Evolutionary conservation across 2,113 vertebrate species (phyloP), one percentile per base, ranked within the genome.

Genomic region (Bubalus kerabau): DNA sequence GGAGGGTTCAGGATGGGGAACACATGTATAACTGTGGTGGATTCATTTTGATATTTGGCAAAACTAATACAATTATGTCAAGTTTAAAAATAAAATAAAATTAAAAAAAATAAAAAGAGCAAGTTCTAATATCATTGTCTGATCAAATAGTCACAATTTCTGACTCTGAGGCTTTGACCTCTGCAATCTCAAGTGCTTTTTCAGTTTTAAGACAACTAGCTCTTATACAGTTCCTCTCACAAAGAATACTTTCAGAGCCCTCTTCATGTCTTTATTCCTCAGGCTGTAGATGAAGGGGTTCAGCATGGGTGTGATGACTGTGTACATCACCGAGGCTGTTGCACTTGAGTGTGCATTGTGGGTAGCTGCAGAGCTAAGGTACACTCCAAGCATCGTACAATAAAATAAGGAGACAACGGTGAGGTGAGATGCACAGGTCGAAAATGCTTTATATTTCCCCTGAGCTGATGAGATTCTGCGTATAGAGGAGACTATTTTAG

Each of bases 271-370:
- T 30, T 94, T 96, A 26, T 92, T 97, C 52, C 94, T 88, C 19
- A 96, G 78, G 1, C 90, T 98, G 5, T 97, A 98, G 43, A 98
- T 95, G 17, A 97, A 93, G 4, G 95, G 95, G 46, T 98, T 98
- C 57, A 96, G 26, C 93, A 96, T 96, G 52, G 95, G 83, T 6
- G 93, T 96, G 64, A 97, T 32, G 36, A 98, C 10, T 0, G 91
- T 88, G 78, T 96, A 97, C 59, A 96, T 56, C 30, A 93, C 64
- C 0, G 74, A 96, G 23, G 74, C 92, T 19, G 13, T 16, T 17
- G 91, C 46, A 24, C 30, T 93, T 32, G 81, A 59, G 12, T 59
- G 28, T 60, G 96, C 64, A 26, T 36, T 92, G 0, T 85, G 28
- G 6, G 67, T 59, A 3, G 50, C 59, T 14, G 83, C 80, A 36